phyloP scores from a whole-genome alignment of 2,113 vertebrate species.

The Spea bombifrons region DNA sequence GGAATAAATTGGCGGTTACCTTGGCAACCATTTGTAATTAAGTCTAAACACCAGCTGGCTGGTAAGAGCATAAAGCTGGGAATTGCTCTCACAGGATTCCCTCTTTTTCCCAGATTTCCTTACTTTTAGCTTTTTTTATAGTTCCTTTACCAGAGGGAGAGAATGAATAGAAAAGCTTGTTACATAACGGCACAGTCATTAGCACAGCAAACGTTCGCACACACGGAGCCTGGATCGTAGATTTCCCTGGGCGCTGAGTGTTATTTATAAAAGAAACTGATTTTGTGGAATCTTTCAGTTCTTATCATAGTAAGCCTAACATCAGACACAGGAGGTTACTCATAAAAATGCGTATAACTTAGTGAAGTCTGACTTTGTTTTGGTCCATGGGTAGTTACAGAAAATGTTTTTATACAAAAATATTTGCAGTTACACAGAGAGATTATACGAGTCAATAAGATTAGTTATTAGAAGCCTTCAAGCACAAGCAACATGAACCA shows the following conservation, averaged over 20 bases:
- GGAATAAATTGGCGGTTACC: slow-evolving; percentile 51
- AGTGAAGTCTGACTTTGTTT: not conserved
- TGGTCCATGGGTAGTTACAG: too few species aligned
- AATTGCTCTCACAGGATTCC: slow-evolving; percentile 50
- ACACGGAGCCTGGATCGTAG: slow-evolving; percentile 9
- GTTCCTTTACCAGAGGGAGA: slow-evolving; percentile 21
- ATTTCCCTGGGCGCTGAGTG: slow-evolving; percentile 34
- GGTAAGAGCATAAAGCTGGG: slow-evolving; percentile 55
- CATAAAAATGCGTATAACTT: not conserved
- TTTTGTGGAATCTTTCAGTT: slow-evolving; percentile 17
- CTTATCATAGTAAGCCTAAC: slow-evolving; percentile 1
- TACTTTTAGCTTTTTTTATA: slow-evolving; percentile 27
- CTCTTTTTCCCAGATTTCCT: slow-evolving; percentile 19
- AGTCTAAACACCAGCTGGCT: slow-evolving; percentile 61
- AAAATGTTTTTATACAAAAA: too few species aligned
- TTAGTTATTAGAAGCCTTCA: too few species aligned
- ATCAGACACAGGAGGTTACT: slow-evolving; percentile 5
- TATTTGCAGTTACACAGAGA: too few species aligned
- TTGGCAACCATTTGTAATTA: slow-evolving; percentile 63
- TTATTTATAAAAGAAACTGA: slow-evolving; percentile 40
- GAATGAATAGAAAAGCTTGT: slow-evolving; percentile 32
- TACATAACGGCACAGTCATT: slow-evolving; percentile 32
- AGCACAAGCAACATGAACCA: too few species aligned
- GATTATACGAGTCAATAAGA: too few species aligned
- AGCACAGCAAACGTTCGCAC: slow-evolving; percentile 34